Evolutionary conservation across 2,113 vertebrate species (phyloP).

Genomic region (Candoia aspera): DNA sequence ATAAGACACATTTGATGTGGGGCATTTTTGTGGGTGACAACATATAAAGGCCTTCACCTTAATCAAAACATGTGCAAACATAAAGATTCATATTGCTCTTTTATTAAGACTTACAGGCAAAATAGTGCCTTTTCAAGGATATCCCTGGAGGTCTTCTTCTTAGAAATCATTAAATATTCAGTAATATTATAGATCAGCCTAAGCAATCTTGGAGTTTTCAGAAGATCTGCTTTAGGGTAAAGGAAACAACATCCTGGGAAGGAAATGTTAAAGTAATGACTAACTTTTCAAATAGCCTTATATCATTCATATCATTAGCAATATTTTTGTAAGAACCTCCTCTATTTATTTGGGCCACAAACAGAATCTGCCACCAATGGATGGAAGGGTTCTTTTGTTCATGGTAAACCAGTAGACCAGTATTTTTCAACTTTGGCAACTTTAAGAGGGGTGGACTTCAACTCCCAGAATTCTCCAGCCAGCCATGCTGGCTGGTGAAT

Average conservation of each 20-base stretch:
- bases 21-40: background rate
- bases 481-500: too few relatives aligned
- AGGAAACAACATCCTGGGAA: background rate
- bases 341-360: background rate
- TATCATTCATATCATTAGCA: background rate
- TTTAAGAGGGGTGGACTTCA: too few relatives aligned
- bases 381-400: background rate
- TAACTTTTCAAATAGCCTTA: background rate
- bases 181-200: background rate
- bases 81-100: background rate
- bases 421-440: too few relatives aligned
- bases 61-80: background rate
- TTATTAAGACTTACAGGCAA: slow-evolving; percentile 1
- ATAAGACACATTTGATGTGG: background rate
- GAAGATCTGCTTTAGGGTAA: background rate
- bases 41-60: background rate
- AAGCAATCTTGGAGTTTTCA: background rate
- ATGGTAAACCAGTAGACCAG: background rate
- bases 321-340: background rate
- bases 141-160: background rate
- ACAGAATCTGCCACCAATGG: background rate
- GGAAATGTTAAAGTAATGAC: background rate
- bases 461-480: too few relatives aligned
- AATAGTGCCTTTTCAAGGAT: slow-evolving; percentile 3
- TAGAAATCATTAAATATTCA: background rate